Conservation (phyloP, 1,140 invertebrate species). For the Mycetomoellerius zeteki region DNA sequence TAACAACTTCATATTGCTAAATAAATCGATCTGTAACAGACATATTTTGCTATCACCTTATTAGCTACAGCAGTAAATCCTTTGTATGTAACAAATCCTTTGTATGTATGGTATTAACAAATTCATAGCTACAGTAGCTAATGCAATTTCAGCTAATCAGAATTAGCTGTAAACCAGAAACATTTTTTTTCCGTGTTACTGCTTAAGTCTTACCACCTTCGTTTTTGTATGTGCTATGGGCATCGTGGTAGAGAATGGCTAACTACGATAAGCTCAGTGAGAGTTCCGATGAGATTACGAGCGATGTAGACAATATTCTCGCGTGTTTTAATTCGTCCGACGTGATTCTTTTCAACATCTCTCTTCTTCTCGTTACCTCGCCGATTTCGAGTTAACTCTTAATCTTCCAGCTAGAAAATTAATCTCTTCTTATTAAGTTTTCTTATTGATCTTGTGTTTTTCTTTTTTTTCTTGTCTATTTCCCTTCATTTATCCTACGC, state of each 20-base stretch:
- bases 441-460: background rate
- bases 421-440: background rate
- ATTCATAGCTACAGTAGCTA: too few species aligned
- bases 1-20: too few species aligned
- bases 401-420: background rate
- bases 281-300: background rate
- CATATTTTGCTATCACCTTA: too few species aligned
- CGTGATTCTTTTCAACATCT: background rate
- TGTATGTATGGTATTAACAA: too few species aligned
- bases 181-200: too few species aligned
- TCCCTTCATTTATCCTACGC: too few species aligned
- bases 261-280: background rate
- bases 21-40: too few species aligned
- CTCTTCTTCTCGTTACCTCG: conserved; percentile 15
- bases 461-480: conserved; percentile 21
- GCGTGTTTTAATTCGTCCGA: conserved; percentile 57
- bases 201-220: too few species aligned
- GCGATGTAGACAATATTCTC: conserved; percentile 29
- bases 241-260: background rate
- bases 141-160: too few species aligned
- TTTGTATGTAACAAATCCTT: too few species aligned
- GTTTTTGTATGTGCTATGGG: background rate
- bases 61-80: too few species aligned
- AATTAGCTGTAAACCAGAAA: too few species aligned
- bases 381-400: conserved; percentile 17